Conservation (phyloP, 2,113 vertebrate genomes). For the Zingel zingel region DNA sequence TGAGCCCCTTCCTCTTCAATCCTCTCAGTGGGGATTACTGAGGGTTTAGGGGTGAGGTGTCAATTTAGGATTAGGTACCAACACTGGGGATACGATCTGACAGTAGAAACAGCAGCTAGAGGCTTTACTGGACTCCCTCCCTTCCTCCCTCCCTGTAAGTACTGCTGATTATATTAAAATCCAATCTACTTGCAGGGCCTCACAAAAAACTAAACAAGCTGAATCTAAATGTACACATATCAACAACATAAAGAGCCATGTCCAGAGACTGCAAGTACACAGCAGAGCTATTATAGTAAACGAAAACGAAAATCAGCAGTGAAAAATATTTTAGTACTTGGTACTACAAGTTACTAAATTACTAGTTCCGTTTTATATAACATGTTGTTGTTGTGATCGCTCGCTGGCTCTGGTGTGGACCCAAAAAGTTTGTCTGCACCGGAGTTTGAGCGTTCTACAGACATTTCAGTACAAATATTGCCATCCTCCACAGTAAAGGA, state of each 20-base stretch:
- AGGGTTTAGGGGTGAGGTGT: slow-evolving; percentile 57
- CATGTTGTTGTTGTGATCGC: too few species aligned
- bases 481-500: too few species aligned
- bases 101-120: slow-evolving; percentile 16
- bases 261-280: background rate
- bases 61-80: slow-evolving; percentile 45
- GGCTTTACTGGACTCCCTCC: slow-evolving; percentile 33
- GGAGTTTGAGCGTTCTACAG: too few species aligned
- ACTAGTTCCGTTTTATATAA: too few species aligned
- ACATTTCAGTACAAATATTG: too few species aligned
- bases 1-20: slow-evolving; percentile 41
- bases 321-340: too few species aligned
- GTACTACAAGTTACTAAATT: too few species aligned
- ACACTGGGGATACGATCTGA: slow-evolving; percentile 31
- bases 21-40: slow-evolving; percentile 55
- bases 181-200: background rate
- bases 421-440: too few species aligned
- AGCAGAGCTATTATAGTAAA: too few species aligned
- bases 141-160: background rate
- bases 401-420: too few species aligned
- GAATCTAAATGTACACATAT: background rate
- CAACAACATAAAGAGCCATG: background rate
- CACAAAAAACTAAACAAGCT: background rate
- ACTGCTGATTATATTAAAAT: slow-evolving; percentile 27
- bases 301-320: too few species aligned